Conservation (phyloP, 1,140 invertebrate species). For the Ceratina australensis region DNA sequence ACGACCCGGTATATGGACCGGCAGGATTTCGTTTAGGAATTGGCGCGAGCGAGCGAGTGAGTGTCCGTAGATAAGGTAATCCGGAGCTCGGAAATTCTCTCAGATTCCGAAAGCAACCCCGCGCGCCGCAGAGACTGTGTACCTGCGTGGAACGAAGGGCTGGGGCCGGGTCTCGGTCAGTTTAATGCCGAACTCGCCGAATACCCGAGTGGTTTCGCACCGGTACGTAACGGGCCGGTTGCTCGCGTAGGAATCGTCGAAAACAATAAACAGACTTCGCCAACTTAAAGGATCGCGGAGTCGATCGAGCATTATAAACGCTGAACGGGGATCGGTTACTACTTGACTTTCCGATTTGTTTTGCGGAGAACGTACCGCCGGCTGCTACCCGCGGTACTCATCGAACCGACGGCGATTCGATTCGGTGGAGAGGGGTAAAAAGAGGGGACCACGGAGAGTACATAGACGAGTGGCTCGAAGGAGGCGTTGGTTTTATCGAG, state of each 20-base stretch:
- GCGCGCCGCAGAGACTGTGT: constrained; percentile 37
- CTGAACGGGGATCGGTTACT: constrained; percentile 34
- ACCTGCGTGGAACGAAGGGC: constrained; percentile 30
- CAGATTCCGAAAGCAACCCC: constrained; percentile 41
- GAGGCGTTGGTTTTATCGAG: constrained; percentile 64
- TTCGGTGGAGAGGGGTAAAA: not conserved
- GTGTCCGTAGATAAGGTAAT: constrained; percentile 78
- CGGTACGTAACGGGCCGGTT: not conserved
- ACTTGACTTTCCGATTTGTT: constrained; percentile 19
- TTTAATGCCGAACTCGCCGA: constrained; percentile 68
- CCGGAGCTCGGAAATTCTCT: constrained; percentile 73
- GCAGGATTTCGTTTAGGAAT: constrained; percentile 67
- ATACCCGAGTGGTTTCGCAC: constrained; percentile 44
- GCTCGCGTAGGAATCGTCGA: constrained; percentile 50
- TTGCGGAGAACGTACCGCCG: not conserved
- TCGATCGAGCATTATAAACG: constrained; percentile 58
- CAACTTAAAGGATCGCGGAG: constrained; percentile 36
- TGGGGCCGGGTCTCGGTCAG: constrained; percentile 27
- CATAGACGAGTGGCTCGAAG: constrained; percentile 26
- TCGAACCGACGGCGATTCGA: constrained; percentile 42
- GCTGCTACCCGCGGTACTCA: not conserved
- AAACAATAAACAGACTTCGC: constrained; percentile 74
- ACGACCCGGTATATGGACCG: constrained; percentile 62
- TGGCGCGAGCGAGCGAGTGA: constrained; percentile 71
- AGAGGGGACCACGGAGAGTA: not conserved